Conservation (phyloP, 2,113 vertebrate species). For the Dromaius novaehollandiae region DNA sequence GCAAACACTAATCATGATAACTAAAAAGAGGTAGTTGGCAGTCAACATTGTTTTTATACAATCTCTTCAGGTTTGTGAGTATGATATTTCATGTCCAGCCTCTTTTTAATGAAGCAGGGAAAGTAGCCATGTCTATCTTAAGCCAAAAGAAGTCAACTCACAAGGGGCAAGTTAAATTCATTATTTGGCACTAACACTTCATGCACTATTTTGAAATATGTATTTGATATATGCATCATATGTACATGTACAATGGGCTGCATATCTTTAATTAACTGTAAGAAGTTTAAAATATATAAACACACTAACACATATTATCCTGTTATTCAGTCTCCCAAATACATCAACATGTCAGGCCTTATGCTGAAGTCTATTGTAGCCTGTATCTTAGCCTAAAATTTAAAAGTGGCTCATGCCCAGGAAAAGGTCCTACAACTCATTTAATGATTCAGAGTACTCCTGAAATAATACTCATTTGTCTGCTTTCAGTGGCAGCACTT, state of each 20-base stretch:
- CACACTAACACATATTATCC: not conserved
- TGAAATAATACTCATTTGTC: conserved; percentile 41
- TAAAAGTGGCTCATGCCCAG: conserved; percentile 9
- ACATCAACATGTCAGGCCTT: not conserved
- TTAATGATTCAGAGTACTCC: conserved; percentile 51
- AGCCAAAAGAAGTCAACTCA: not conserved
- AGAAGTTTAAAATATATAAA: not conserved
- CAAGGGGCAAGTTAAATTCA: not conserved
- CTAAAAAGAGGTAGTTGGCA: not conserved
- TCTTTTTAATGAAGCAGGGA: not conserved
- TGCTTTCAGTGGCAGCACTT: conserved; percentile 49
- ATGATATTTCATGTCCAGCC: not conserved
- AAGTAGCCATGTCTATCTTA: not conserved
- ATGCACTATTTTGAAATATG: not conserved
- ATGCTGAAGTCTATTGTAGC: not conserved
- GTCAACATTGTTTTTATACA: not conserved
- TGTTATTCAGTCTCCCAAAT: not conserved
- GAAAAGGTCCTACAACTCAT: conserved; percentile 33
- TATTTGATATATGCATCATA: not conserved
- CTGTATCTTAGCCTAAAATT: not conserved
- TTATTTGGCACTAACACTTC: not conserved
- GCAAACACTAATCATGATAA: not conserved
- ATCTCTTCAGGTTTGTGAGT: not conserved
- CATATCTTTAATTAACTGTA: not conserved
- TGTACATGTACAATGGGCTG: not conserved